A percentile compares a stretch with the other conserved stretches of the same genome.
Conservation (phyloP, 2,888 invertebrate genomes). For the Plusia festucae region DNA sequence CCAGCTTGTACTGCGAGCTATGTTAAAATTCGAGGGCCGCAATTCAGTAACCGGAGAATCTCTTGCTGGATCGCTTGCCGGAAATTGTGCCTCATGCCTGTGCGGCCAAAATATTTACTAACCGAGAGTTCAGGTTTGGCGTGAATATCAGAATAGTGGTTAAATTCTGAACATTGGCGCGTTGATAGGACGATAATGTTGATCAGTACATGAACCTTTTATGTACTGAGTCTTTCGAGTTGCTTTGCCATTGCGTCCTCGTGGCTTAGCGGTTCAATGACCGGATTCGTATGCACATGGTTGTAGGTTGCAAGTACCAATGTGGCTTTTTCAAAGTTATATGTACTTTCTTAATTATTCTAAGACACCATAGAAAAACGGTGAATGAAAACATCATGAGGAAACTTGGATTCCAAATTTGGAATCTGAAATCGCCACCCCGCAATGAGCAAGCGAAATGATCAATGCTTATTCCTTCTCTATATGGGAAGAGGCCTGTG, state of each 20-base stretch:
- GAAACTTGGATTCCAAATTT: too few species aligned
- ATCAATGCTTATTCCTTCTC: too few species aligned
- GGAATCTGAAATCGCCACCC: too few species aligned
- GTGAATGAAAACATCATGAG: too few species aligned
- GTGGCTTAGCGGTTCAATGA: too few species aligned
- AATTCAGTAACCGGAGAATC: slow-evolving; percentile 18
- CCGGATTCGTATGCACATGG: too few species aligned
- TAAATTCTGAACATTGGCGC: slow-evolving; percentile 21
- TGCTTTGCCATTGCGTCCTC: background rate
- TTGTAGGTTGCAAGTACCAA: too few species aligned
- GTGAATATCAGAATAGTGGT: slow-evolving; percentile 8
- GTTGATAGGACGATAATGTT: slow-evolving; percentile 7
- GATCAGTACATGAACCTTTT: background rate
- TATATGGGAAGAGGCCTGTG: too few species aligned
- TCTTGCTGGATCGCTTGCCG: slow-evolving; percentile 16
- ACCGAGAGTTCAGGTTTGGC: slow-evolving; percentile 20
- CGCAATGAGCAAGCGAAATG: too few species aligned
- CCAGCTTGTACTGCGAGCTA: background rate
- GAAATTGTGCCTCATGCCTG: slow-evolving; percentile 31
- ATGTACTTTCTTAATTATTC: too few species aligned
- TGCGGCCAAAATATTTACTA: slow-evolving; percentile 30
- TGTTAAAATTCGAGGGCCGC: slow-evolving; percentile 12
- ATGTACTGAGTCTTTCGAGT: background rate
- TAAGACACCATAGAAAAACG: too few species aligned
- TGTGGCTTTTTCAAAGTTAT: too few species aligned